phyloP scores from a whole-genome alignment of 2,797 vertebrate genomes.

The Furcifer pardalis region DNA sequence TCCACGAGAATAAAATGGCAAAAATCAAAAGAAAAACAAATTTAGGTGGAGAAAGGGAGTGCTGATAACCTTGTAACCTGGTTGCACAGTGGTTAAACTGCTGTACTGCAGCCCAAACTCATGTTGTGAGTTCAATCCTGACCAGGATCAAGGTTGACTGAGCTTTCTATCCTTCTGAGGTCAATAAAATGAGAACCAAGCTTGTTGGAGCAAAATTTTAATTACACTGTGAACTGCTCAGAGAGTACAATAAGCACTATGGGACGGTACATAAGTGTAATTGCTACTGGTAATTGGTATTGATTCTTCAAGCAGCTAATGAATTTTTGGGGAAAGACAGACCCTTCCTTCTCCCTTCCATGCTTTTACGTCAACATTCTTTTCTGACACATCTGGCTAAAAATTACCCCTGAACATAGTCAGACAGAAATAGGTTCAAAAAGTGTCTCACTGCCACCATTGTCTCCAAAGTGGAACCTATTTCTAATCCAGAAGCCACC shows the following conservation, averaged over 20 bases:
- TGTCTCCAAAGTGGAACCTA: not conserved
- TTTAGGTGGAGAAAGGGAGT: not conserved
- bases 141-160: too few species aligned
- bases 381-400: not conserved
- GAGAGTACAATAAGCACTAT: too few species aligned
- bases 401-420: conserved; percentile 22
- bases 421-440: conserved; percentile 30
- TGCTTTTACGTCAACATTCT: not conserved
- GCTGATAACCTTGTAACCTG: fast-evolving
- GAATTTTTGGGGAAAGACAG: not conserved
- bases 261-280: too few species aligned
- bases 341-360: not conserved
- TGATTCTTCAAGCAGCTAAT: not conserved
- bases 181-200: too few species aligned
- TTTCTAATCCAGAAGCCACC: not conserved
- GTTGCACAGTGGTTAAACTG: too few species aligned
- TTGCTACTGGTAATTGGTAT: too few species aligned
- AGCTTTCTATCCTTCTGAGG: too few species aligned
- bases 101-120: too few species aligned
- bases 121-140: too few species aligned
- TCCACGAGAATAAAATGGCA: conserved; percentile 14
- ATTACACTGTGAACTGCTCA: too few species aligned
- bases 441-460: not conserved
- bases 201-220: too few species aligned
- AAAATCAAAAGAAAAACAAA: conserved; percentile 20